Evolutionary conservation across 1,140 invertebrate genomes (phyloP), one percentile per base, ranked within the genome.

Genomic region (Zaprionus gabonicus): DNA sequence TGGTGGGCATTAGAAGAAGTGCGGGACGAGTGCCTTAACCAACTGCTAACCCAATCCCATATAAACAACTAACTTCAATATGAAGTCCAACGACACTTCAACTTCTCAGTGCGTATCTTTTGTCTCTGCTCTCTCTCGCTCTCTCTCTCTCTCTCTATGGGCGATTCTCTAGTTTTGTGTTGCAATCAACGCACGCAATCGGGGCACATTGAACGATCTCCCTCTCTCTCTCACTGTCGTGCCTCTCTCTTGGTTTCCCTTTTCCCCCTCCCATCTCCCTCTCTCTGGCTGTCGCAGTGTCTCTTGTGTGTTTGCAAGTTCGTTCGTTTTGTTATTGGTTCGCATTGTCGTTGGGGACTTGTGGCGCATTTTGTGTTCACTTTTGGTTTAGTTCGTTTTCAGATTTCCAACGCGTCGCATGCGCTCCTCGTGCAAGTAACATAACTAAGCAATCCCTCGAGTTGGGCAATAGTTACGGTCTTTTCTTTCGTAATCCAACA

Each of bases 351-450:
- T 58, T 76, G 60, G 41, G 27, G 55, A 58, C 71, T 67, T 73
- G 62, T 73, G 62, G 53, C 53, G 53, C 56, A 38, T 71, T 76
- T 72, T 57, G 63, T 67, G 27, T 70, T 82, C 81, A 83, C 76
- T 83, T 80, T 72, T 70, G 76, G 75, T 87, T 87, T 74, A 87
- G 78, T 87, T 84, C 79, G 82, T 79, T 55, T 80, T 79, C 71
- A 81, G 78, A 81, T 90, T 88, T 85, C 71, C 85, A 88, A 90
- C 84, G 81, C 78, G 84, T 88, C 84, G 85, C 84, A 88, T 88
- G 84, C 71, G 85, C 56, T 46, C 57, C 51, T 27, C 38, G 57
- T 55, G 23, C 49, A 23, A 51, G 9, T 13, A 12, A 6, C 10
- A 46, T 0, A 51, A 25, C 20, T 51, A 4, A 51, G 10, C 46